A percentile compares a stretch with the other conserved stretches of the same genome.
Evolutionary conservation across 2,113 vertebrate species (phyloP).

Genomic region (Microtus montanus): DNA sequence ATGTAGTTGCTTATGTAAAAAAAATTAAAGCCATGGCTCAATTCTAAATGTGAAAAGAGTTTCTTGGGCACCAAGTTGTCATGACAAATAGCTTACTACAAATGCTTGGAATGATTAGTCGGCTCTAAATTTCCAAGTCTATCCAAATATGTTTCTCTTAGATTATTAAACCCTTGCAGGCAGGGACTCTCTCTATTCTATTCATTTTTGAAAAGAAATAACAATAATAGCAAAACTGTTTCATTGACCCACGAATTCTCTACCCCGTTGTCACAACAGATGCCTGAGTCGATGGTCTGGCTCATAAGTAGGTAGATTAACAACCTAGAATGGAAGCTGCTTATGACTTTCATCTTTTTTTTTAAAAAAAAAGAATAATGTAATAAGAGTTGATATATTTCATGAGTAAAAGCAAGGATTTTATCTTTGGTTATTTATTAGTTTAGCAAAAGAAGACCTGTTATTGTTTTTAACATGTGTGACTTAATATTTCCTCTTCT

Average conservation of each 20-base stretch:
- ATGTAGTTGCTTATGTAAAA: neutral
- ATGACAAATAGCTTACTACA: neutral
- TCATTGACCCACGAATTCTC: neutral
- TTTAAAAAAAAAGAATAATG: neutral
- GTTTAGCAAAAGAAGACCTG: neutral
- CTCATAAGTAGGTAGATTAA: neutral
- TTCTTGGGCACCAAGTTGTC: neutral
- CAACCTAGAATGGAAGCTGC: neutral
- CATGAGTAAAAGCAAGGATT: neutral
- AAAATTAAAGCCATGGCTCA: neutral
- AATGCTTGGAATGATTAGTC: neutral
- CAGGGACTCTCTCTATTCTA: neutral
- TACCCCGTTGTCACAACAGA: neutral
- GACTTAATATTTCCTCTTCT: neutral
- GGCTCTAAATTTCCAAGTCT: constrained; percentile 25
- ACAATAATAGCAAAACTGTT: neutral
- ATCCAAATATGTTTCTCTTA: neutral
- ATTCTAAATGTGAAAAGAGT: neutral
- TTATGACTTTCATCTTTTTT: neutral
- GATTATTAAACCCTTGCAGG: neutral
- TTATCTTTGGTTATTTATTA: neutral
- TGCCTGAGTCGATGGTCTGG: neutral
- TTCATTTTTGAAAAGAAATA: neutral
- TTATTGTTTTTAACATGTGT: neutral
- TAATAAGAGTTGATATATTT: neutral